A percentile compares a stretch with the other conserved stretches of the same genome.
Evolutionary conservation across 1,140 invertebrate species (phyloP).

Genomic region (Goniozus legneri): DNA sequence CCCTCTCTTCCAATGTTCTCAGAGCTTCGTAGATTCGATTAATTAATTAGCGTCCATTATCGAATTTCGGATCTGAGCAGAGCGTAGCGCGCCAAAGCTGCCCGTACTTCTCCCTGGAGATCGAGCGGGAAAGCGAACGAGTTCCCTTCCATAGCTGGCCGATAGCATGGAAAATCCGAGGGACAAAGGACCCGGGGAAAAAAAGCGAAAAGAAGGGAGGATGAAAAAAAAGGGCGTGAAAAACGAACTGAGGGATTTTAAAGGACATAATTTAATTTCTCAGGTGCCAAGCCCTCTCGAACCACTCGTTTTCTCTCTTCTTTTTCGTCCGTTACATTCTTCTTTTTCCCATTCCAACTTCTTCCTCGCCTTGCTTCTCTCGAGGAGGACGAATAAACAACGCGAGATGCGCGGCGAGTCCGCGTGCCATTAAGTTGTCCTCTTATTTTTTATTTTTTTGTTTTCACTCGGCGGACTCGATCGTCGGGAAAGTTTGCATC

Average conservation of each 20-base stretch:
- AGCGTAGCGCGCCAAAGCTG: neutral
- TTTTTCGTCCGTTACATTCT: too few relatives aligned
- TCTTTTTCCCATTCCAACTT: neutral
- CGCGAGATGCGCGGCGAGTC: too few relatives aligned
- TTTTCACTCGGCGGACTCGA: too few relatives aligned
- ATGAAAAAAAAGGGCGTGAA: neutral
- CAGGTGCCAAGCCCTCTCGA: neutral
- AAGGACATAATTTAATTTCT: constrained; percentile 15
- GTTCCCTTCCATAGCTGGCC: neutral
- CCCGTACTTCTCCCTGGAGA: neutral
- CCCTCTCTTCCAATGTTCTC: too few relatives aligned
- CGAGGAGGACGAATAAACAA: constrained; percentile 13
- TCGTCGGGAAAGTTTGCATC: constrained; percentile 8
- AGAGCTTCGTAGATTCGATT: constrained; percentile 1
- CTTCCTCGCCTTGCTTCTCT: neutral
- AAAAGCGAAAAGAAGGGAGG: neutral
- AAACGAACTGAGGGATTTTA: neutral
- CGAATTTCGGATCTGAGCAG: neutral
- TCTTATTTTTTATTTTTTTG: too few relatives aligned
- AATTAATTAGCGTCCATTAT: constrained; percentile 16
- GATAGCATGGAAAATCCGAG: neutral
- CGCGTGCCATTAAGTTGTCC: constrained; percentile 17
- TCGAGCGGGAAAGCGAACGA: neutral
- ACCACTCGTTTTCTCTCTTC: too few relatives aligned
- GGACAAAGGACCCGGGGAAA: neutral